Percentiles rank a stretch among this genome's conserved stretches.
Evolutionary conservation across 2,888 invertebrate genomes (phyloP).

Genomic region (Physocephala rufipes): DNA sequence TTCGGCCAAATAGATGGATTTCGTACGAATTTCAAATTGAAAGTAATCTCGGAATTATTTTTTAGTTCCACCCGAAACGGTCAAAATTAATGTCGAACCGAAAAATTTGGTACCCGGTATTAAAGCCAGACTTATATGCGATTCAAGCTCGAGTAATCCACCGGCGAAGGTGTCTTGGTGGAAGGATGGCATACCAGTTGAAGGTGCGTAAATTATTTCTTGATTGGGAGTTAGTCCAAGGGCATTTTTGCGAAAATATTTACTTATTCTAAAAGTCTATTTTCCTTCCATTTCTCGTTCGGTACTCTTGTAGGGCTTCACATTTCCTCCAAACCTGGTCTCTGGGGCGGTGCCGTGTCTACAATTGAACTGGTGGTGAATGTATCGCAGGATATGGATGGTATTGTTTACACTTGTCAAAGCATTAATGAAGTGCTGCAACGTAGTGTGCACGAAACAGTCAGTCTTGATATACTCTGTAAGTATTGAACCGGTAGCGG

Average conservation of each 20-base stretch:
- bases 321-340: constrained; percentile 58
- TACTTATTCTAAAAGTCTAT: too few species aligned
- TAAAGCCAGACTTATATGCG: constrained; percentile 59
- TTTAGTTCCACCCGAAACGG: constrained; percentile 60
- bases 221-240: too few species aligned
- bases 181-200: constrained; percentile 63
- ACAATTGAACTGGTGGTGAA: constrained; percentile 60
- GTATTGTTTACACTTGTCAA: constrained; percentile 61
- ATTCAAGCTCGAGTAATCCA: constrained; percentile 62
- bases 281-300: neutral
- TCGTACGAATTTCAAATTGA: neutral
- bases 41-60: neutral
- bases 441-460: constrained; percentile 60
- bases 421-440: constrained; percentile 62
- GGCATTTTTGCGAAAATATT: too few species aligned
- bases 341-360: constrained; percentile 62
- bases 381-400: constrained; percentile 62
- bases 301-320: constrained; percentile 46
- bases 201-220: constrained; percentile 45
- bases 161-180: constrained; percentile 63
- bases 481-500: too few species aligned
- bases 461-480: constrained; percentile 61
- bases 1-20: neutral
- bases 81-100: constrained; percentile 59
- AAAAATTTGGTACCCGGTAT: constrained; percentile 60